phyloP scores from a whole-genome alignment of 1,140 invertebrate genomes.

The Drosophila melanogaster region Release_6_plus_ISO1_MT NT_033777.3:10449001-10449500 shows the following conservation, averaged over 20 bases:
- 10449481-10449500: constrained; percentile 72
- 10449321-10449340: constrained; percentile 69
- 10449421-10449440: constrained; percentile 13
- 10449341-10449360: constrained; percentile 64
- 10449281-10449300: constrained; percentile 62
- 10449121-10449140: too few species aligned
- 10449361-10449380: constrained; percentile 80
- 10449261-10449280: constrained; percentile 31
- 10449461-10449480: constrained; percentile 5
- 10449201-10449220: not conserved
- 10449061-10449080: constrained; percentile 14
- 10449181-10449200: too few species aligned
- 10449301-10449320: constrained; percentile 42
- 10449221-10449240: too few species aligned
- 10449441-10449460: constrained; percentile 1
- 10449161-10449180: too few species aligned
- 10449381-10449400: constrained; percentile 57
- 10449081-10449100: not conserved
- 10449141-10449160: too few species aligned
- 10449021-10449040: constrained; percentile 82
- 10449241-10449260: constrained; percentile 6
- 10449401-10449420: not conserved
- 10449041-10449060: constrained; percentile 69
- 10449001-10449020: constrained; percentile 85
- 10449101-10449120: not conserved